Base-by-base conservation (phyloP, 2,797 vertebrate genomes). In the Enteromius fasciolatus region DNA sequence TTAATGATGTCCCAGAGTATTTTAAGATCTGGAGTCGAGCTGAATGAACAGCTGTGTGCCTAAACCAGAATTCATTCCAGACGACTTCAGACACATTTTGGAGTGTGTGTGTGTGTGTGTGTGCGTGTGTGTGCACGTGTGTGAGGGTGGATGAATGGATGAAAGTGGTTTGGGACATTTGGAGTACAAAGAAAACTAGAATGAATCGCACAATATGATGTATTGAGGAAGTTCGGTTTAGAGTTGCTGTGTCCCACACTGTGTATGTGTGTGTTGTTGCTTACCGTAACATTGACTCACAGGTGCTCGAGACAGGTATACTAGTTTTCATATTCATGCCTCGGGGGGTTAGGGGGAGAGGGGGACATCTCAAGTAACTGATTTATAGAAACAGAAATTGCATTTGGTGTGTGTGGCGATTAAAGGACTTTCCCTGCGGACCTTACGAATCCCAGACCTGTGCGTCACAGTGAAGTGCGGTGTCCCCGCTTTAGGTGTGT, bases 41-140 rank as follows among this genome's bases (percentile, higher is more conserved):
- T 23, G 44, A 87, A 86, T 75, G 63, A 92, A 90, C 94, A 94
- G 91, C 92, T 93, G 93, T 90, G 41, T 12, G 9, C 54, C 50
- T 72, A 57, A 80, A 64, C 57, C 77, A 17, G 52, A 79, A 78
- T 31, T 78, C 23, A 20, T 28, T 39, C 81, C 28, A 78, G 36
- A 64, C 28, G 7, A 44, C 68, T 67, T 64, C 20, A 54, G 76
- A 82, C 14, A 78, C n/a, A 76, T 63, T 28, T 41, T 41, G 17
- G 44, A 83, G 64, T 61, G 14, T 33, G 44, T 63, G 31, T 86
- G 79, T 68, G 20, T 83, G 44, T 68, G 48, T 82, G 39, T 81
- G 64, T 72, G 28, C 3, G 28, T 31, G 28, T 31, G 28, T 31
- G 2, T 67, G 61, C 39, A 39, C 39, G 39, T 39, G 36, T 82